Conservation (phyloP, 2,113 vertebrate genomes). For the Zosterops hypoxanthus region DNA sequence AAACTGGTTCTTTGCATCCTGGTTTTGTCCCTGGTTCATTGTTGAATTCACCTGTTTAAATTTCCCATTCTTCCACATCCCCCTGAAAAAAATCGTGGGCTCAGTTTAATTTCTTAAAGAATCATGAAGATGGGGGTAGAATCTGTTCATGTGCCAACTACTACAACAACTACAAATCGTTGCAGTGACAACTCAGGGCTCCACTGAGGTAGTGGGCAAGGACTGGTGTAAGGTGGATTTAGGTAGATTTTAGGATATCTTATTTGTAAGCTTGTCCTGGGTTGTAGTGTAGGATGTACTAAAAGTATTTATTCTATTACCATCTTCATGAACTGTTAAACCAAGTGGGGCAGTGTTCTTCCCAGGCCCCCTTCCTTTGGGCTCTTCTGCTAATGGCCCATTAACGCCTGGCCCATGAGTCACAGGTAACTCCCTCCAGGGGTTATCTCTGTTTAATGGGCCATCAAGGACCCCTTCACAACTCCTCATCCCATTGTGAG, state of each 20-base stretch:
- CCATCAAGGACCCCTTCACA: no score
- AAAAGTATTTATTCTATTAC: no score
- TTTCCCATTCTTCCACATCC: not conserved
- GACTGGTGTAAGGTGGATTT: not conserved
- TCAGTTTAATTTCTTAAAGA: not conserved
- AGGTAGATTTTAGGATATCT: not conserved
- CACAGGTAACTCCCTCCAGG: no score
- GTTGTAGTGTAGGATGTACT: no score
- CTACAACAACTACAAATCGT: not conserved
- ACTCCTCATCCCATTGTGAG: no score
- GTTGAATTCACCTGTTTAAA: not conserved
- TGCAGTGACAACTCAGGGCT: not conserved
- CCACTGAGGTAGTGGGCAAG: not conserved
- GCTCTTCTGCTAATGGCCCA: no score
- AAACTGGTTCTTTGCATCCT: not conserved
- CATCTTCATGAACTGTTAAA: no score
- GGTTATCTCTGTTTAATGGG: no score
- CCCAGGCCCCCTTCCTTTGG: no score
- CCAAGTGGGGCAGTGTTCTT: no score
- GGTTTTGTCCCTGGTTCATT: not conserved
- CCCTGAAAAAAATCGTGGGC: not conserved
- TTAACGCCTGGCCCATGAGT: no score
- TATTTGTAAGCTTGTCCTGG: not conserved
- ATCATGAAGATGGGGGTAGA: not conserved
- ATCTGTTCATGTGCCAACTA: not conserved